Evolutionary conservation across 2,113 vertebrate genomes (phyloP).

Genomic region (Hymenochirus boettgeri): DNA sequence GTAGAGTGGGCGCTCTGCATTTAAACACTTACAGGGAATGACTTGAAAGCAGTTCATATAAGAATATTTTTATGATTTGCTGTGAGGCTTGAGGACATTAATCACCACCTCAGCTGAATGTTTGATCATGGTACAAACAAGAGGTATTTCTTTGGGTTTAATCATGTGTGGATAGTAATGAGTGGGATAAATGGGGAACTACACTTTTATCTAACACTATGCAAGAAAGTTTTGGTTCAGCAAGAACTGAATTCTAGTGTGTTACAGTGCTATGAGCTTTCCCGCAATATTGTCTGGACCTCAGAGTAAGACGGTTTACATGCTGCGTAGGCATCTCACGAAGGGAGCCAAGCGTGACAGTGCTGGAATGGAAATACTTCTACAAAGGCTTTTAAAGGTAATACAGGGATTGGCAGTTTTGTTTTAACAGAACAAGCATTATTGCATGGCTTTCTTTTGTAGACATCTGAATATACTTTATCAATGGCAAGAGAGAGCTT

Average conservation of each 20-base stretch:
- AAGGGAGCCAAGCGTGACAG: conserved; percentile 27
- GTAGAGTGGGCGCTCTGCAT: not conserved
- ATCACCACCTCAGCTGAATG: conserved; percentile 4
- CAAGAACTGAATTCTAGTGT: no score
- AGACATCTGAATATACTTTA: no score
- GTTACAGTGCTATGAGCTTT: no score
- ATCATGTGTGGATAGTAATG: conserved; percentile 23
- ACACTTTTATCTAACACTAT: no score
- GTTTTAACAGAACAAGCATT: no score
- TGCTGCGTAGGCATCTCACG: conserved; percentile 13
- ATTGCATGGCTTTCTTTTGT: no score
- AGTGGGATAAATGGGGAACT: conserved; percentile 13
- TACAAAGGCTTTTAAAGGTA: no score
- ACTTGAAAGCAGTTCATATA: conserved; percentile 23
- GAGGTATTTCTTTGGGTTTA: conserved; percentile 1
- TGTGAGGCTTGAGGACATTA: not conserved
- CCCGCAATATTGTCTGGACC: not conserved
- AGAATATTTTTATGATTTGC: conserved; percentile 16
- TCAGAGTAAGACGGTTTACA: not conserved
- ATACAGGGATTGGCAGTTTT: no score
- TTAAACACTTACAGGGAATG: conserved; percentile 3
- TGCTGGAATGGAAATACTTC: conserved; percentile 3
- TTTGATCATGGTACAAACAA: conserved; percentile 23
- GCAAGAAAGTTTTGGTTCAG: no score
- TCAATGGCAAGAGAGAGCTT: no score